Conservation (phyloP, 2,113 vertebrate genomes). For the Myodes glareolus region DNA sequence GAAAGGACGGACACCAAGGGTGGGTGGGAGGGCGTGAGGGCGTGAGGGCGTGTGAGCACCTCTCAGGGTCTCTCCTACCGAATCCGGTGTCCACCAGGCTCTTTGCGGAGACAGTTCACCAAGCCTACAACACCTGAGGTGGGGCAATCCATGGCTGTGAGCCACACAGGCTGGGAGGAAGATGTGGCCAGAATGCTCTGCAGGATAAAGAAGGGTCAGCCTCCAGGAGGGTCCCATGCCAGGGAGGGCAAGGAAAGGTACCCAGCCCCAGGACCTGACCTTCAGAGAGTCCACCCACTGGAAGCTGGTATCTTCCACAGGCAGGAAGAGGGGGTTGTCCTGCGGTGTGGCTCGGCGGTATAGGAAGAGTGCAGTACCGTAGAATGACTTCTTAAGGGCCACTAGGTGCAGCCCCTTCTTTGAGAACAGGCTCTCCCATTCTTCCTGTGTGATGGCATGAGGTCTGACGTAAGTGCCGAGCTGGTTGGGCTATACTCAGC, state of each 20-base stretch:
- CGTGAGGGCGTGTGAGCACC: accelerated
- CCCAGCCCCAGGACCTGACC: slow-evolving; percentile 83
- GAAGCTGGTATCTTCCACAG: slow-evolving; percentile 89
- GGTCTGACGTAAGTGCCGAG: accelerated
- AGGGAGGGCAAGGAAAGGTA: background rate
- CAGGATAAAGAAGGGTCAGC: background rate
- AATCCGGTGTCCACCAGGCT: slow-evolving; percentile 92
- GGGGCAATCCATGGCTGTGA: slow-evolving; percentile 87
- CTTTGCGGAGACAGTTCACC: slow-evolving; percentile 96
- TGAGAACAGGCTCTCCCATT: slow-evolving; percentile 91
- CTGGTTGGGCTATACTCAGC: accelerated
- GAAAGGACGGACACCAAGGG: accelerated
- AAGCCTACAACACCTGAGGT: slow-evolving; percentile 94
- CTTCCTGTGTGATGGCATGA: slow-evolving; percentile 81
- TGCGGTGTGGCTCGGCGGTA: slow-evolving; percentile 84
- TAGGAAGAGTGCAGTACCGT: slow-evolving; percentile 93
- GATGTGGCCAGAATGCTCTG: slow-evolving; percentile 85
- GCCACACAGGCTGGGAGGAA: slow-evolving; percentile 90
- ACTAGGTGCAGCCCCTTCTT: slow-evolving; percentile 87
- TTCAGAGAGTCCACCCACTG: slow-evolving; percentile 95
- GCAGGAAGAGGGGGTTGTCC: slow-evolving; percentile 86
- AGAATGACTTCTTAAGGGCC: slow-evolving; percentile 91
- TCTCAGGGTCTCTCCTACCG: slow-evolving; percentile 85
- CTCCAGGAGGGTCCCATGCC: accelerated
- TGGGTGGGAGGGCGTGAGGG: accelerated